These are phyloP conservation scores for Autographa gamma DNA, from an alignment of 2,888 invertebrate species.

Conservation along the genomic window DNA sequence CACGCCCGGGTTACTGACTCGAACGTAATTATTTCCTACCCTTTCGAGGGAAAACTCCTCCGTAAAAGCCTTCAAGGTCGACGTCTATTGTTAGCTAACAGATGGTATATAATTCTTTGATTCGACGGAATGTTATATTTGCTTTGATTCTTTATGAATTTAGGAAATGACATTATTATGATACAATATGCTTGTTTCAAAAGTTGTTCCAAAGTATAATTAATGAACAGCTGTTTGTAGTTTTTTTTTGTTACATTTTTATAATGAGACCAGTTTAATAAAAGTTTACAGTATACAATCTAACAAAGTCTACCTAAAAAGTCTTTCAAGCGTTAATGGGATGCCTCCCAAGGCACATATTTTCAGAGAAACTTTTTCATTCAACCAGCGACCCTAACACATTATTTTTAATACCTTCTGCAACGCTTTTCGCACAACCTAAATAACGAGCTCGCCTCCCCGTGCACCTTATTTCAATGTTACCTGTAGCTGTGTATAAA, in stretches of 20 bases:
- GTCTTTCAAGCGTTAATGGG: constrained; percentile 61
- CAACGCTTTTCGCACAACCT: constrained; percentile 34
- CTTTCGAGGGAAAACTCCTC: constrained; percentile 84
- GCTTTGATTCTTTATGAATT: constrained; percentile 57
- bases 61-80: constrained; percentile 86
- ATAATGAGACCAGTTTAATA: constrained; percentile 20
- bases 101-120: constrained; percentile 78
- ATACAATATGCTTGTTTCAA: constrained; percentile 7
- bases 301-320: constrained; percentile 55
- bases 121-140: constrained; percentile 70
- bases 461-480: constrained; percentile 28
- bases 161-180: constrained; percentile 56
- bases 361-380: constrained; percentile 59
- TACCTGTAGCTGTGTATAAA: constrained; percentile 41
- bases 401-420: constrained; percentile 57
- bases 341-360: constrained; percentile 61
- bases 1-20: constrained; percentile 88
- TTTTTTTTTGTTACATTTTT: neutral
- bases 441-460: constrained; percentile 34
- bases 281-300: constrained; percentile 50
- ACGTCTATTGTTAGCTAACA: constrained; percentile 84
- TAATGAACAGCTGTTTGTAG: neutral
- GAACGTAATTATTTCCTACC: constrained; percentile 88
- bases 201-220: too few species aligned
- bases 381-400: constrained; percentile 41